Conservation (phyloP, 2,888 invertebrate genomes). For the Archips xylosteana region DNA sequence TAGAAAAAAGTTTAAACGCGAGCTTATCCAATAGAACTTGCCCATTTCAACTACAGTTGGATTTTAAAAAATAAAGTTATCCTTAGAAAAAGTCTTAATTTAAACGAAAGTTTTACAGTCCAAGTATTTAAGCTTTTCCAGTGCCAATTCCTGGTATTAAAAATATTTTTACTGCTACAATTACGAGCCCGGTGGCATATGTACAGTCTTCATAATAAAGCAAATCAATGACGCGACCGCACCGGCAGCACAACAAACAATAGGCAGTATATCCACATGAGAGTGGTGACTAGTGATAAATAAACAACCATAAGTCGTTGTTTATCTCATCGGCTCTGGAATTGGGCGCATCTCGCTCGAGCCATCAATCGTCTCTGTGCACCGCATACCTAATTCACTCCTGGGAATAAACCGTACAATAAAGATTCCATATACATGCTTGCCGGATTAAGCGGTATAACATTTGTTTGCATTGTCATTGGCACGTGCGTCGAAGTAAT, state of each 20-base stretch:
- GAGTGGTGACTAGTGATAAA: slow-evolving; percentile 49
- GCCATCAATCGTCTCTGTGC: slow-evolving; percentile 49
- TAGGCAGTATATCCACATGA: slow-evolving; percentile 44
- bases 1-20: background rate
- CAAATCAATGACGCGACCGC: slow-evolving; percentile 39
- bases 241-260: slow-evolving; percentile 44
- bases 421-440: slow-evolving; percentile 43
- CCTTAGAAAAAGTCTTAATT: background rate
- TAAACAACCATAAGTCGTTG: slow-evolving; percentile 54
- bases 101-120: background rate
- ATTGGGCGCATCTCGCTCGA: slow-evolving; percentile 55
- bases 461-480: slow-evolving; percentile 29
- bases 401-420: slow-evolving; percentile 45
- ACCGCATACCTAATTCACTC: slow-evolving; percentile 52
- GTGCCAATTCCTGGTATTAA: background rate
- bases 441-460: slow-evolving; percentile 29
- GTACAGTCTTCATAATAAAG: slow-evolving; percentile 17
- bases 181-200: background rate
- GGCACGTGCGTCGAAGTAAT: background rate
- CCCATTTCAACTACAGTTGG: background rate
- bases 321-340: slow-evolving; percentile 49
- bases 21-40: background rate
- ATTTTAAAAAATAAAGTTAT: background rate
- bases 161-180: background rate
- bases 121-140: background rate